phyloP scores from a whole-genome alignment of 2,888 invertebrate genomes.

The Patella pellucida region DNA sequence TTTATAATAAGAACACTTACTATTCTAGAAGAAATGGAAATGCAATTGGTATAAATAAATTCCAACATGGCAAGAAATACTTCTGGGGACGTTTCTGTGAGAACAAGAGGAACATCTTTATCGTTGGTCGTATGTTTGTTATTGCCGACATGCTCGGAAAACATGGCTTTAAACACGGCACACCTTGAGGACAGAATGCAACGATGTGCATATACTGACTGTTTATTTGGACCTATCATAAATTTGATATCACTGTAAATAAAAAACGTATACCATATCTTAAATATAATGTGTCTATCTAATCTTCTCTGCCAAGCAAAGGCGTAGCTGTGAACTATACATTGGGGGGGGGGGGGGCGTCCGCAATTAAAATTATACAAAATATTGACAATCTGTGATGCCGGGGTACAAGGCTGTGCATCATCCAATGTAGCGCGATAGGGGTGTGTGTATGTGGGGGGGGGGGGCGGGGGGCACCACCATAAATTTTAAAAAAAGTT shows the following conservation, averaged over 20 bases:
- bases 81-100: constrained; percentile 65
- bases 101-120: constrained; percentile 63
- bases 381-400: too few species aligned
- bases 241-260: constrained; percentile 67
- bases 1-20: constrained; percentile 45
- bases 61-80: constrained; percentile 66
- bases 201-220: constrained; percentile 63
- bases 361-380: too few species aligned
- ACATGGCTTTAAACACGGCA: constrained; percentile 68
- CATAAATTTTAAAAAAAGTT: too few species aligned
- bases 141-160: constrained; percentile 50
- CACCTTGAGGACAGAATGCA: constrained; percentile 64
- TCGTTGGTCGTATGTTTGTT: constrained; percentile 53
- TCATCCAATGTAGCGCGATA: too few species aligned
- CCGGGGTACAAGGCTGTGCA: too few species aligned
- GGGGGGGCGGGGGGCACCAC: too few species aligned
- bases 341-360: too few species aligned
- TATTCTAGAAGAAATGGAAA: constrained; percentile 62
- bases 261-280: constrained; percentile 9
- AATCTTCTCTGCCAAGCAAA: neutral
- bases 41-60: constrained; percentile 68
- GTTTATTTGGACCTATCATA: constrained; percentile 63
- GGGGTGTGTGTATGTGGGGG: too few species aligned
- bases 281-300: neutral
- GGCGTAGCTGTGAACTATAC: too few species aligned